A percentile compares a stretch with the other conserved stretches of the same genome.
These are phyloP conservation scores for Eonycteris spelaea DNA, from an alignment of 2,113 vertebrate genomes.

Conservation along the genomic window DNA sequence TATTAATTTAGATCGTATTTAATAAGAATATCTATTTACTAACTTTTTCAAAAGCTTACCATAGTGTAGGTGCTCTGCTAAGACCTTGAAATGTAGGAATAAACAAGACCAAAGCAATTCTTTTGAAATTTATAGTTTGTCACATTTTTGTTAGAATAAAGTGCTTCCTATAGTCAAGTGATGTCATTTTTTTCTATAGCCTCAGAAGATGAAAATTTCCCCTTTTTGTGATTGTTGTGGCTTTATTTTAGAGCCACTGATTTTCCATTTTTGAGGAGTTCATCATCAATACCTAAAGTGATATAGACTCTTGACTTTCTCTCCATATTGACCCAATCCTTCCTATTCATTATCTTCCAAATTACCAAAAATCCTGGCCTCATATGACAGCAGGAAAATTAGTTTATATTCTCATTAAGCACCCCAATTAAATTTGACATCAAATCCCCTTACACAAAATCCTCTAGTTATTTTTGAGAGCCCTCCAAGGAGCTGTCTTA, in stretches of 20 bases:
- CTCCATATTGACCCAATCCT: background rate
- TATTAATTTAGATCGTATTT: background rate
- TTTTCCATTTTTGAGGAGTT: background rate
- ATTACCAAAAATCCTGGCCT: background rate
- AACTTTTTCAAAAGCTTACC: background rate
- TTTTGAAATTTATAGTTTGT: background rate
- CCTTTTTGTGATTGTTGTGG: background rate
- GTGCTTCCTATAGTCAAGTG: background rate
- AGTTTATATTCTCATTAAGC: constrained; percentile 14
- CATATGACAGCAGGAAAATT: background rate
- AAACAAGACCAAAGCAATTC: background rate
- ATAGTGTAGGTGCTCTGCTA: background rate
- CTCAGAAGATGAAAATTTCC: background rate
- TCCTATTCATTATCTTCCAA: background rate
- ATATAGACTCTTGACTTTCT: background rate
- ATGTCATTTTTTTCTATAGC: background rate
- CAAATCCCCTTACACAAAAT: background rate
- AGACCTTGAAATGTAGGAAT: background rate
- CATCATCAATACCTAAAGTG: background rate
- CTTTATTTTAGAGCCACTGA: background rate
- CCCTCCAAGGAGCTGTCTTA: background rate
- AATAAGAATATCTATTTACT: background rate
- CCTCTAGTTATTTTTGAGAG: constrained; percentile 10
- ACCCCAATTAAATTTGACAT: constrained; percentile 1
- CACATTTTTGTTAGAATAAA: background rate